These are phyloP conservation scores for Xestia xanthographa DNA, from an alignment of 2,888 invertebrate genomes.

Conservation along the genomic window DNA sequence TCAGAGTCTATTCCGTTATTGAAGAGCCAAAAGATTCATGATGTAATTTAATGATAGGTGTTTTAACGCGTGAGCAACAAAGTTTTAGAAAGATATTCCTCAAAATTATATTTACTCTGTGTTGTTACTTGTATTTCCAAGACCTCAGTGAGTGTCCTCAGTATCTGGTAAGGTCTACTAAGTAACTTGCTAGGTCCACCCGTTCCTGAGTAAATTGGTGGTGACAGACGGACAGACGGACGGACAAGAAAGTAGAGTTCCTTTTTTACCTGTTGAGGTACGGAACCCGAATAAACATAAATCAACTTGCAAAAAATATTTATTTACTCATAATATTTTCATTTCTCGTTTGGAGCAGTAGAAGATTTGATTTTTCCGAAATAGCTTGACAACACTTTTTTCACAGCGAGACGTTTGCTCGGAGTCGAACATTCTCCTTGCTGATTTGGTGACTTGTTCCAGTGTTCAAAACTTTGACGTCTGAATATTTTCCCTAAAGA, in stretches of 20 bases:
- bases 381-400: slow-evolving; percentile 86
- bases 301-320: slow-evolving; percentile 38
- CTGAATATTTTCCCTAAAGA: slow-evolving; percentile 87
- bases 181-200: too few relatives aligned
- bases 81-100: background rate
- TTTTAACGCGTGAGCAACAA: background rate
- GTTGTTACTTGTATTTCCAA: too few relatives aligned
- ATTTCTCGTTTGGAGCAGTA: slow-evolving; percentile 75
- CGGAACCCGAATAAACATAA: slow-evolving; percentile 9
- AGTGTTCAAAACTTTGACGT: slow-evolving; percentile 86
- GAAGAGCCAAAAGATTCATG: background rate
- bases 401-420: slow-evolving; percentile 82
- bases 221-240: too few relatives aligned
- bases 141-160: too few relatives aligned
- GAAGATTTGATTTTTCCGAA: slow-evolving; percentile 83
- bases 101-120: too few relatives aligned
- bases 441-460: slow-evolving; percentile 78
- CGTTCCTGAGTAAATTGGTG: too few relatives aligned
- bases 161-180: too few relatives aligned
- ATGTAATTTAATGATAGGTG: background rate
- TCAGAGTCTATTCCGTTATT: too few relatives aligned
- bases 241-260: too few relatives aligned
- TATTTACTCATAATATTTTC: slow-evolving; percentile 66
- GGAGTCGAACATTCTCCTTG: slow-evolving; percentile 82
- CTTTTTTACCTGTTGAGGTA: too few relatives aligned